Base-by-base conservation (phyloP, 2,888 invertebrate species). In the Palloptera scutellata region DNA sequence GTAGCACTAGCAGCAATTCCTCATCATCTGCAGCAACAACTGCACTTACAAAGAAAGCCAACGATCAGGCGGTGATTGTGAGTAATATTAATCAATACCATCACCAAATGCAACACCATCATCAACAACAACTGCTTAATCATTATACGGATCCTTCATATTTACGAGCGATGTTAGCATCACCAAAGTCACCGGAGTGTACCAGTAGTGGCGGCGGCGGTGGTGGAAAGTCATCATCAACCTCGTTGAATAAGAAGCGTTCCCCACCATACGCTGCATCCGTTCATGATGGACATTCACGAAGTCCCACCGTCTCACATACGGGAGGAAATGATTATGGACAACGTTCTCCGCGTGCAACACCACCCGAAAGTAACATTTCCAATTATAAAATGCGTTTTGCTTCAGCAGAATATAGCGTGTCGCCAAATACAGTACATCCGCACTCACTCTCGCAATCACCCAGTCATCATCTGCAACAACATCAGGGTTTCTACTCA, bases 151-250 rank as follows among this genome's bases (percentile, higher is more conserved):
- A 78, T 68, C 76, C 82, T 5, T 71, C 81, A 11, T 80, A 76
- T 71, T 75, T 82, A 41, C 78, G 82, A 51, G 73, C 79, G 42
- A 80, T 84, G 79, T 77, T 84, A 70, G 81, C 83, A 72, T 85
- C 85, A 70, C 86, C 86, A 40, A 83, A 87, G 73, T 83, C 86
- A 55, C 84, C 86, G 52, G 84, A 83, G 71, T 78, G 77, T 69
- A 79, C 76, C 66, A 80, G 70, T 57, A 67, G 69, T 10, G 43
- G 55, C 13, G 58, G 67, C 2, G 62, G 66, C 10, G 66, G 61
- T 6, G 74, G 78, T 12, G 57, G 81, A 68, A 67, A 81, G 75
- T 77, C 76, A 61, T 43, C 74, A 15, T 70, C 68, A n/a, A 73
- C 66, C 62, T 65, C 70, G 17, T 60, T 73, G 60, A 12, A 75